Evolutionary conservation across 2,113 vertebrate species (phyloP).

Genomic region (Atrichornis clamosus): DNA sequence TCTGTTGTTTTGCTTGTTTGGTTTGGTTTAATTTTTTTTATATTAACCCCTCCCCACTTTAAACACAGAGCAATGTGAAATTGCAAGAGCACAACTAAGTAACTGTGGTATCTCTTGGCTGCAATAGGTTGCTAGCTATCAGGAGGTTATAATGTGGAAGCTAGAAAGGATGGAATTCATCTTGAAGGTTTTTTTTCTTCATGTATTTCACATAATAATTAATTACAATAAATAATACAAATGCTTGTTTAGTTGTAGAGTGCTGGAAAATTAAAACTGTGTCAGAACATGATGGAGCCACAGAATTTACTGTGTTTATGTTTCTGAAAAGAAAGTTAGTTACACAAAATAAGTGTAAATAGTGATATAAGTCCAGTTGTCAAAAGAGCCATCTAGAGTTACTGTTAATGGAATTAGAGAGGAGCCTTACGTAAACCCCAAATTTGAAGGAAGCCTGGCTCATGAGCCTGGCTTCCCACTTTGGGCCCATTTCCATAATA

Average conservation of each 20-base stretch:
- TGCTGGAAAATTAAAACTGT: conserved; percentile 37
- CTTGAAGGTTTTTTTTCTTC: conserved; percentile 56
- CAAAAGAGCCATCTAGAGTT: conserved; percentile 59
- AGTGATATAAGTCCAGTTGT: conserved; percentile 54
- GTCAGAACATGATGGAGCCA: neutral
- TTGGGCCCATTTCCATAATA: conserved; percentile 27
- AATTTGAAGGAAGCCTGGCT: neutral
- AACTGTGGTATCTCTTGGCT: neutral
- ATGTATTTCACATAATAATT: conserved; percentile 54
- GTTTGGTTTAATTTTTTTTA: neutral
- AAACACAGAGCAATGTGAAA: neutral
- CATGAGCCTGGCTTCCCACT: neutral
- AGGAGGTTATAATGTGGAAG: neutral
- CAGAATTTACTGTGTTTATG: conserved; percentile 20
- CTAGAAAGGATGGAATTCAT: neutral
- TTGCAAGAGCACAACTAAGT: neutral
- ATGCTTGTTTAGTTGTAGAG: conserved; percentile 43
- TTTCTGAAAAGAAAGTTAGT: conserved; percentile 27
- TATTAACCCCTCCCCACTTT: neutral
- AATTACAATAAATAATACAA: conserved; percentile 49
- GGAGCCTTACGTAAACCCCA: neutral
- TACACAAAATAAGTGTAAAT: neutral
- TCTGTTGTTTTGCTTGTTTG: neutral
- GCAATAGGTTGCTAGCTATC: neutral
- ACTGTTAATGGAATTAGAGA: conserved; percentile 33